These are phyloP conservation scores for Lissonota sp. DNA, from an alignment of 2,888 invertebrate genomes.

Conservation along the genomic window DNA sequence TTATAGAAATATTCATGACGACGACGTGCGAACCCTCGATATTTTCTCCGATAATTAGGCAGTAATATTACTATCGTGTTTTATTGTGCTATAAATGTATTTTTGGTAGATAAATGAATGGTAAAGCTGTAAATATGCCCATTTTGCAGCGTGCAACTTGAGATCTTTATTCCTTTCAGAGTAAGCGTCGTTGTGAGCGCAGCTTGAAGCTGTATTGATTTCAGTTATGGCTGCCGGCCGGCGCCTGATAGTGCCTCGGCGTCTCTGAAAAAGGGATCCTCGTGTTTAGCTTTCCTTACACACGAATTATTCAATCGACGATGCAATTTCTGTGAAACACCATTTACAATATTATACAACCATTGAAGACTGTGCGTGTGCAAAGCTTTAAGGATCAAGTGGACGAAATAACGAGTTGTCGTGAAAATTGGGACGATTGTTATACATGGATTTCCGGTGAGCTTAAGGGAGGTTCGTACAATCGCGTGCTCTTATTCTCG, in stretches of 20 bases:
- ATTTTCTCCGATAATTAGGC: too few relatives aligned
- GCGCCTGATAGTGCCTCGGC: slow-evolving; percentile 62
- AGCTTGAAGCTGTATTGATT: slow-evolving; percentile 79
- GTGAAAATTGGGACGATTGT: slow-evolving; percentile 34
- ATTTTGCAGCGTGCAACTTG: slow-evolving; percentile 17
- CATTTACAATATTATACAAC: neutral
- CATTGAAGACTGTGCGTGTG: slow-evolving; percentile 18
- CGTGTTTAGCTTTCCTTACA: slow-evolving; percentile 32
- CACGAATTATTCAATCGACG: slow-evolving; percentile 33
- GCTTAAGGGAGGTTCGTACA: slow-evolving; percentile 52
- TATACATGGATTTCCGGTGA: slow-evolving; percentile 59
- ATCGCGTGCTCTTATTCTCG: slow-evolving; percentile 6
- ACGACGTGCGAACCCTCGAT: too few relatives aligned
- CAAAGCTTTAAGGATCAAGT: neutral
- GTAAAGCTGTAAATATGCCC: too few relatives aligned
- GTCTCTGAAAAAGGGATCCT: slow-evolving; percentile 49
- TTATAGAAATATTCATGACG: too few relatives aligned
- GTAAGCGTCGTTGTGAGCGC: slow-evolving; percentile 65
- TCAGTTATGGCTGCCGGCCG: slow-evolving; percentile 78
- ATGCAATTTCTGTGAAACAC: slow-evolving; percentile 14
- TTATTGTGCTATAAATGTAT: too few relatives aligned
- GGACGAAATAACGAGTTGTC: slow-evolving; percentile 16
- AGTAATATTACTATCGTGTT: too few relatives aligned
- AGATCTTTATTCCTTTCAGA: slow-evolving; percentile 22
- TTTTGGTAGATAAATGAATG: too few relatives aligned